Percentiles rank a stretch among this genome's conserved stretches.
Evolutionary conservation across 2,888 invertebrate species (phyloP).

Genomic region (Tholera decimalis): DNA sequence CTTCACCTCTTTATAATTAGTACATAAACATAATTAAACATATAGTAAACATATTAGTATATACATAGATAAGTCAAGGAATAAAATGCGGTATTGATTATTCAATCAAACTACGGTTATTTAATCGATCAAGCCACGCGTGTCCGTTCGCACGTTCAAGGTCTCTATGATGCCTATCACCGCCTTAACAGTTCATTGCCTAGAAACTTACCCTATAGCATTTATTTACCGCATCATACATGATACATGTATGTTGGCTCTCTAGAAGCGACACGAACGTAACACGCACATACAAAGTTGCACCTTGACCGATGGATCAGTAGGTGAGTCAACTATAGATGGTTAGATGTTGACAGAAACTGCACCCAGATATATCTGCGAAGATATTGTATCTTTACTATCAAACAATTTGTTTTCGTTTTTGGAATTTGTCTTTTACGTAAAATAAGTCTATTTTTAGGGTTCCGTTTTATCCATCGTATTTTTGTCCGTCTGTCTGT

Average conservation of each 20-base stretch:
- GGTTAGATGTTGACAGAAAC: conserved; percentile 39
- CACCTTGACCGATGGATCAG: conserved; percentile 52
- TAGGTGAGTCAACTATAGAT: conserved; percentile 44
- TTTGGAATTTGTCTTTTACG: no score
- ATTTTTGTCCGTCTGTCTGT: no score
- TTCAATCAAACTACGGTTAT: not conserved
- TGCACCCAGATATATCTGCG: conserved; percentile 13
- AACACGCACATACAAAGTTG: conserved; percentile 41
- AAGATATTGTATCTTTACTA: conserved; percentile 13
- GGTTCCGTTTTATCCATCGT: no score
- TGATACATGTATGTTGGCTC: conserved; percentile 13
- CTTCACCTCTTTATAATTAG: no score
- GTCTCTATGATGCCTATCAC: not conserved
- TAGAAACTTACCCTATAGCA: conserved; percentile 12
- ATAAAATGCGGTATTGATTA: not conserved
- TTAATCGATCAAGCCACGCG: no score
- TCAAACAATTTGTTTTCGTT: not conserved
- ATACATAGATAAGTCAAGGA: no score
- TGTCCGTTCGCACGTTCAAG: not conserved
- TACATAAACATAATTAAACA: no score
- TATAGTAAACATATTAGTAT: no score
- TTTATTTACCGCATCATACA: conserved; percentile 20
- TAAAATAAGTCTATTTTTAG: no score
- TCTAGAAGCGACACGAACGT: conserved; percentile 9
- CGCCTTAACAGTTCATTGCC: not conserved